phyloP scores from a whole-genome alignment of 2,888 invertebrate species.

The Tuberolachnus salignus region DNA sequence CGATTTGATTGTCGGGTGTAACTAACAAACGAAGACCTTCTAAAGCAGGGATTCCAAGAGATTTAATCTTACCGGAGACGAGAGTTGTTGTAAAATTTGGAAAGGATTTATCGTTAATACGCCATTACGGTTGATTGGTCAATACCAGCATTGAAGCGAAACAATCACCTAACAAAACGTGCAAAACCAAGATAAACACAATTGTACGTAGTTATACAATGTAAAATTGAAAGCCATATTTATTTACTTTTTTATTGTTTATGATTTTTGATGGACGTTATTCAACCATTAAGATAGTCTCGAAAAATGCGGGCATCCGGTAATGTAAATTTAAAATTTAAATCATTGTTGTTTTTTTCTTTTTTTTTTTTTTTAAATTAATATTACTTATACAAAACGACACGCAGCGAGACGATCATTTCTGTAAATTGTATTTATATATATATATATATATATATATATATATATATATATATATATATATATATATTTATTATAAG shows the following conservation, averaged over 20 bases:
- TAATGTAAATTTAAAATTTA: conserved; percentile 25
- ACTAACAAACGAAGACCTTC: neutral
- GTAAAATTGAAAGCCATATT: conserved; percentile 18
- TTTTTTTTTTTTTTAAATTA: neutral
- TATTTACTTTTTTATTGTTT: conserved; percentile 15
- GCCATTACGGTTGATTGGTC: conserved; percentile 27
- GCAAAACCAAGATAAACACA: conserved; percentile 44
- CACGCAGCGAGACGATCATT: no score
- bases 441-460: no score
- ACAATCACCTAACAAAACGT: conserved; percentile 36
- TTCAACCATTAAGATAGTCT: conserved; percentile 16
- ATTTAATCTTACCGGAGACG: neutral
- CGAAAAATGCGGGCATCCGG: neutral
- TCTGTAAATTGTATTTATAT: no score
- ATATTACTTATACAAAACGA: conserved; percentile 3
- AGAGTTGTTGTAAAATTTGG: conserved; percentile 6
- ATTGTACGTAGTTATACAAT: neutral
- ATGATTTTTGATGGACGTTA: conserved; percentile 10
- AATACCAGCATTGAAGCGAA: conserved; percentile 9
- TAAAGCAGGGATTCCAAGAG: neutral
- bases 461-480: no score
- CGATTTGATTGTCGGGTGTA: neutral
- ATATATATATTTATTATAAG: no score
- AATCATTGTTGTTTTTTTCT: neutral
- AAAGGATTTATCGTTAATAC: conserved; percentile 19